Evolutionary conservation across 1,140 invertebrate species (phyloP).

Genomic region (Luehdorfia chinensis): DNA sequence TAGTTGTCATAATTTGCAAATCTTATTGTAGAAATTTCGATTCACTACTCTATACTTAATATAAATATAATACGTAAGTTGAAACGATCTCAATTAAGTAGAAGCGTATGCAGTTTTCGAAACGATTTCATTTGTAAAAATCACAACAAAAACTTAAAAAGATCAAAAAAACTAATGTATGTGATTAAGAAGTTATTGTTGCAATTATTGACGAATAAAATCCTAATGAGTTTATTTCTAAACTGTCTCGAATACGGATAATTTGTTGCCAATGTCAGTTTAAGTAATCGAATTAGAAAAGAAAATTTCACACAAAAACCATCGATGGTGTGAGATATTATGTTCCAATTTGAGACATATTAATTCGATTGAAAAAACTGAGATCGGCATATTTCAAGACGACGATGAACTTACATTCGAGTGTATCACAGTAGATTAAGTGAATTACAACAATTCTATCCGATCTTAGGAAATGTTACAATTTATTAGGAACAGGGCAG

Average conservation of each 20-base stretch:
- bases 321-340: too few species aligned
- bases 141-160: conserved; percentile 22
- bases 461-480: conserved; percentile 54
- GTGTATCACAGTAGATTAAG: conserved; percentile 62
- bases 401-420: too few species aligned
- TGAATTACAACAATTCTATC: conserved; percentile 45
- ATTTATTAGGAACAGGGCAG: conserved; percentile 72
- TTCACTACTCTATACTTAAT: conserved; percentile 70
- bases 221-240: conserved; percentile 34
- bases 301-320: too few species aligned
- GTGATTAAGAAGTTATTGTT: not conserved
- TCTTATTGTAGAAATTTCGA: conserved; percentile 60
- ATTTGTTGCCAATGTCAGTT: conserved; percentile 40
- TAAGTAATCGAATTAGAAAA: conserved; percentile 29
- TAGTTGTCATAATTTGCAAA: conserved; percentile 69
- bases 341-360: not conserved
- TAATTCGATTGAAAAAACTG: conserved; percentile 49
- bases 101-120: conserved; percentile 62
- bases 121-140: conserved; percentile 43
- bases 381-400: conserved; percentile 24
- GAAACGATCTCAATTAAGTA: conserved; percentile 66
- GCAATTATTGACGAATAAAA: conserved; percentile 37
- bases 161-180: not conserved
- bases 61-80: conserved; percentile 70
- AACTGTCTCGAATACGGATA: conserved; percentile 35